These are phyloP conservation scores for Ficedula albicollis DNA, from an alignment of 2,797 vertebrate species.

Conservation along the genomic window DNA sequence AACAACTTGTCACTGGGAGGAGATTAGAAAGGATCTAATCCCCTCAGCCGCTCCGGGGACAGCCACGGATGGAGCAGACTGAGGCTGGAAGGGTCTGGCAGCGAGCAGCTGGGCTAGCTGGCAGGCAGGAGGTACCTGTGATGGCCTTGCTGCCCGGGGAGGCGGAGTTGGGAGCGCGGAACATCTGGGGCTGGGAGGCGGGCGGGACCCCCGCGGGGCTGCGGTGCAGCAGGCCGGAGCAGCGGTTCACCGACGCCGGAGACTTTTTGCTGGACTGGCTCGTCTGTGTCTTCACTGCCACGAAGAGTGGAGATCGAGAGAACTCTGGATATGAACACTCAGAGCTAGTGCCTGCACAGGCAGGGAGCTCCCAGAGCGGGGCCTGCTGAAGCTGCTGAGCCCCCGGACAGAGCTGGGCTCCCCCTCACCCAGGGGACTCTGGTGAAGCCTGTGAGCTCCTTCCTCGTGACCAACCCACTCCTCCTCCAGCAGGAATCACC, in stretches of 20 bases:
- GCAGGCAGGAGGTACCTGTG: slow-evolving; percentile 74
- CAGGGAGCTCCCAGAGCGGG: slow-evolving; percentile 66
- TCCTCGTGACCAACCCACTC: background rate
- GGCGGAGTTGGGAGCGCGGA: slow-evolving; percentile 77
- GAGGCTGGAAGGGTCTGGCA: background rate
- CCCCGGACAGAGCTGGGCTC: background rate
- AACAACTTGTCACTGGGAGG: background rate
- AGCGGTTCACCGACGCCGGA: slow-evolving; percentile 75
- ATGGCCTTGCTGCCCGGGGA: slow-evolving; percentile 80
- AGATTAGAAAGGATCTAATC: background rate
- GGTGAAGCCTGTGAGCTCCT: background rate
- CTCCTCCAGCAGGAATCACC: background rate
- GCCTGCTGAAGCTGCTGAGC: slow-evolving; percentile 36
- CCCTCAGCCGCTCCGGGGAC: background rate
- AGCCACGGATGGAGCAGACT: background rate
- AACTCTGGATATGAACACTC: slow-evolving; percentile 80
- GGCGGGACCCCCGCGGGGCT: slow-evolving; percentile 60
- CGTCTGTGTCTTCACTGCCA: slow-evolving; percentile 79
- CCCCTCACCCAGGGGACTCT: background rate
- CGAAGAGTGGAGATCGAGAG: slow-evolving; percentile 80
- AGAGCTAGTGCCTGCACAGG: slow-evolving; percentile 75
- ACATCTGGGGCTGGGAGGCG: slow-evolving; percentile 76
- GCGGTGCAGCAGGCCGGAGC: slow-evolving; percentile 76
- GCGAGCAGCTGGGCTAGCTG: background rate
- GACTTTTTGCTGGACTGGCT: slow-evolving; percentile 79